Conservation (phyloP, 53 echinoderm and acorn worm genomes). For the Henricia sp. region DNA sequence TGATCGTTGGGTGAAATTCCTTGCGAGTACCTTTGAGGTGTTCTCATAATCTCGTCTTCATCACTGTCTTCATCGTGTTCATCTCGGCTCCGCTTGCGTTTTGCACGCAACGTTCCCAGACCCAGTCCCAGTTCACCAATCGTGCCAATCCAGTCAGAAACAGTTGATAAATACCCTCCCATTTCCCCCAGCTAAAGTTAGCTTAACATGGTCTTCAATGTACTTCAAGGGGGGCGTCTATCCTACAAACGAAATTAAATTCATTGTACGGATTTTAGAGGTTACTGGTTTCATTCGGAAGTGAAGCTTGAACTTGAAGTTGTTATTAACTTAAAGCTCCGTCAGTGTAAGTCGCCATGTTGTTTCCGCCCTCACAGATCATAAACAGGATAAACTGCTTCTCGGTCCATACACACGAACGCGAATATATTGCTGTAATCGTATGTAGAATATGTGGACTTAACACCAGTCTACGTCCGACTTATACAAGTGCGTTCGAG, state of each 20-base stretch:
- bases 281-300: too few species aligned
- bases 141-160: background rate
- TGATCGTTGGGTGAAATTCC: background rate
- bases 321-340: background rate
- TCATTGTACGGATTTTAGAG: background rate
- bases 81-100: constrained; percentile 44
- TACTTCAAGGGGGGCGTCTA: background rate
- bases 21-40: constrained; percentile 61
- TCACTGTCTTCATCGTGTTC: constrained; percentile 83
- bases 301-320: background rate
- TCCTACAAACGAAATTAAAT: background rate
- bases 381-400: background rate
- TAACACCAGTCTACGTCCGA: background rate
- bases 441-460: background rate
- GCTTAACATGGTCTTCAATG: background rate
- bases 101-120: background rate
- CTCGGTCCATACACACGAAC: background rate
- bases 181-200: background rate
- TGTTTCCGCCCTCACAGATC: constrained; percentile 38
- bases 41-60: constrained; percentile 76
- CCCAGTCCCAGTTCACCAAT: too few species aligned
- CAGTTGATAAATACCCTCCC: constrained; percentile 34
- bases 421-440: background rate
- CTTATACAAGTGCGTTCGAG: background rate
- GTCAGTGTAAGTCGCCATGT: constrained; percentile 40